These are phyloP conservation scores for Cranoglanis bouderius DNA, from an alignment of 2,113 vertebrate genomes.

Conservation along the genomic window DNA sequence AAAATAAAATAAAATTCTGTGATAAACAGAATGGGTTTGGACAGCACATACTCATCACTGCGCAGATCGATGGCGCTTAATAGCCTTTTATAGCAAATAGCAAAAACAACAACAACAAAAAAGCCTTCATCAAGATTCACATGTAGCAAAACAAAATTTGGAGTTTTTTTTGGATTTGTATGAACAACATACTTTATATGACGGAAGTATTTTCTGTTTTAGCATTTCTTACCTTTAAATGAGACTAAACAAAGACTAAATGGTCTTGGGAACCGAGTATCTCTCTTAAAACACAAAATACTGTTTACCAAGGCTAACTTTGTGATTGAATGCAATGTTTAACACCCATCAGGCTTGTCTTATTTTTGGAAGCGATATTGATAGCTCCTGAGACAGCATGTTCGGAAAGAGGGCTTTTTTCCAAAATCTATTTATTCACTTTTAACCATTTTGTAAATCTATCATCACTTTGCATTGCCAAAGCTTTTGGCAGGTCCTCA, in stretches of 20 bases:
- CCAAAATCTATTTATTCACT: constrained; percentile 10
- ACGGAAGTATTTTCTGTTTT: background rate
- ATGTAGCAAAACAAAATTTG: background rate
- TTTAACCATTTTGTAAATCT: background rate
- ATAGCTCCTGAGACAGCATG: background rate
- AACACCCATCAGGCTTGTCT: background rate
- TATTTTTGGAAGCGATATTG: constrained; percentile 7
- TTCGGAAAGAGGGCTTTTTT: background rate
- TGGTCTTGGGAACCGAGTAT: background rate
- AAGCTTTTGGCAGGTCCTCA: background rate
- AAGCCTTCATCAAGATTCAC: background rate
- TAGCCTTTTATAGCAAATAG: background rate
- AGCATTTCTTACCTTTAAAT: background rate
- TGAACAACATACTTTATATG: background rate
- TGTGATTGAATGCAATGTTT: background rate
- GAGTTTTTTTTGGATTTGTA: background rate
- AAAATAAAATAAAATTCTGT: too few relatives aligned
- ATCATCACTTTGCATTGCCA: background rate
- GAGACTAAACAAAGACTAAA: background rate
- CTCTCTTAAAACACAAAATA: background rate
- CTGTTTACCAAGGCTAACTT: background rate
- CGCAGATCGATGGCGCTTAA: background rate
- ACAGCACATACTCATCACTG: background rate
- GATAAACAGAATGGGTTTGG: background rate
- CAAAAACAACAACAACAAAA: background rate